A percentile compares a stretch with the other conserved stretches of the same genome.
These are phyloP conservation scores for Lasiommata megera DNA, from an alignment of 2,888 invertebrate species.

Conservation along the genomic window DNA sequence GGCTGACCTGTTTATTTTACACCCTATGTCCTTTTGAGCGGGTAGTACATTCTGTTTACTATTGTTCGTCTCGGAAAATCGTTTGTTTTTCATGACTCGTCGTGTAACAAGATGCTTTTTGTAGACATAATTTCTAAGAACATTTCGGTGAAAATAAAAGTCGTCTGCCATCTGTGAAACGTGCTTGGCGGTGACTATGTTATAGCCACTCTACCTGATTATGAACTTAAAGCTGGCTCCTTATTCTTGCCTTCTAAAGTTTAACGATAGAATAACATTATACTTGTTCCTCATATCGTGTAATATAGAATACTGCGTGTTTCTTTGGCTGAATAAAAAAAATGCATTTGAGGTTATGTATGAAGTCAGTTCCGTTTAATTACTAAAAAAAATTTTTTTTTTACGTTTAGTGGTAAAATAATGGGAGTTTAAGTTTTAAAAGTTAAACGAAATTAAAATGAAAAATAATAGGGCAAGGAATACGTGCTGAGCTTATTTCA, in stretches of 20 bases:
- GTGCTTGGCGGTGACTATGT: conserved; percentile 6
- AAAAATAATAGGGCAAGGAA: no score
- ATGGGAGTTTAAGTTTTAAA: no score
- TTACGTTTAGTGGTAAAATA: no score
- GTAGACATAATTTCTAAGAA: conserved; percentile 9
- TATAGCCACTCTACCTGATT: conserved; percentile 12
- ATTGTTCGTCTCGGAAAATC: conserved; percentile 28
- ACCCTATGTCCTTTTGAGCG: conserved; percentile 49
- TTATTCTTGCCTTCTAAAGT: not conserved
- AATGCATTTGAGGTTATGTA: no score
- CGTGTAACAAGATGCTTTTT: conserved; percentile 19
- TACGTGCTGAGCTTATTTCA: no score
- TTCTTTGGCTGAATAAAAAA: no score
- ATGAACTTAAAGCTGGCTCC: not conserved
- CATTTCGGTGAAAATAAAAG: conserved; percentile 15
- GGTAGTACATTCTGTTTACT: conserved; percentile 29
- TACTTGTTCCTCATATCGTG: no score
- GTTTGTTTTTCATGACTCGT: conserved; percentile 27
- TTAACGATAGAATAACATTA: no score
- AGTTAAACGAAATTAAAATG: no score
- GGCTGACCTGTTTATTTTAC: conserved; percentile 66
- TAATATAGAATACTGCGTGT: no score
- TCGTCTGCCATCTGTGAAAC: conserved; percentile 12
- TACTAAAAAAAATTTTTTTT: no score
- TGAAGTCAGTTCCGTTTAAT: no score